Percentiles rank a stretch among this genome's conserved stretches.
Evolutionary conservation across 2,888 invertebrate genomes (phyloP).

Genomic region (Drosophila infuscata): DNA sequence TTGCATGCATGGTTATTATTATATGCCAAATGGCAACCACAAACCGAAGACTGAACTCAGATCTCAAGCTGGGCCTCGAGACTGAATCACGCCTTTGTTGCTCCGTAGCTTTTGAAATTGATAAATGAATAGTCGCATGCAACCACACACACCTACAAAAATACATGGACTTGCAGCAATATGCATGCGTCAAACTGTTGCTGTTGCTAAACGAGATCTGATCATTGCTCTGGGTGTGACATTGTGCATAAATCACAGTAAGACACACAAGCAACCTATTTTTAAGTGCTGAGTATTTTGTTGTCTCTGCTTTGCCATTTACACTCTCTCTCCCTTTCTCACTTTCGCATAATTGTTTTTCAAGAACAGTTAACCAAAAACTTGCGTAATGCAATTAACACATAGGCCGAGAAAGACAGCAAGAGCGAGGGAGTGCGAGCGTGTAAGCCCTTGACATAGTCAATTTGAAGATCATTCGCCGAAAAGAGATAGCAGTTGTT

Average conservation of each 20-base stretch:
- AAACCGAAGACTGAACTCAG: slow-evolving; percentile 24
- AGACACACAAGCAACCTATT: slow-evolving; percentile 13
- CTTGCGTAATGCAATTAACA: slow-evolving; percentile 72
- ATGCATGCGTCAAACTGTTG: slow-evolving; percentile 50
- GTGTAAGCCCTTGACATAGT: slow-evolving; percentile 66
- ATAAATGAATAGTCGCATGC: slow-evolving; percentile 55
- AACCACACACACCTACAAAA: slow-evolving; percentile 19
- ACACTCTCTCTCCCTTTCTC: neutral
- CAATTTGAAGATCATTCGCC: slow-evolving; percentile 45
- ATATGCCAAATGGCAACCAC: slow-evolving; percentile 33
- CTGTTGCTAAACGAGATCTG: slow-evolving; percentile 19
- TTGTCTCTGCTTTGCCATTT: slow-evolving; percentile 16
- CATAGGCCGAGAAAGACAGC: slow-evolving; percentile 24
- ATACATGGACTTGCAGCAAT: slow-evolving; percentile 19
- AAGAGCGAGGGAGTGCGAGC: slow-evolving; percentile 23
- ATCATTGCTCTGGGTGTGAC: slow-evolving; percentile 37
- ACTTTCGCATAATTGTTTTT: slow-evolving; percentile 34
- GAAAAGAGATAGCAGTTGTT: slow-evolving; percentile 15
- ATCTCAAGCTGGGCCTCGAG: slow-evolving; percentile 26
- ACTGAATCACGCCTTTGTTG: slow-evolving; percentile 64
- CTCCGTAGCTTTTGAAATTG: slow-evolving; percentile 51
- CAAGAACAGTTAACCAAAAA: slow-evolving; percentile 45
- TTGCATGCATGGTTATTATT: neutral
- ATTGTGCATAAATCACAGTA: slow-evolving; percentile 52
- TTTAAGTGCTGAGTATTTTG: slow-evolving; percentile 11